Conservation (phyloP, 2,113 vertebrate species). For the Pollimyrus isidori region DNA sequence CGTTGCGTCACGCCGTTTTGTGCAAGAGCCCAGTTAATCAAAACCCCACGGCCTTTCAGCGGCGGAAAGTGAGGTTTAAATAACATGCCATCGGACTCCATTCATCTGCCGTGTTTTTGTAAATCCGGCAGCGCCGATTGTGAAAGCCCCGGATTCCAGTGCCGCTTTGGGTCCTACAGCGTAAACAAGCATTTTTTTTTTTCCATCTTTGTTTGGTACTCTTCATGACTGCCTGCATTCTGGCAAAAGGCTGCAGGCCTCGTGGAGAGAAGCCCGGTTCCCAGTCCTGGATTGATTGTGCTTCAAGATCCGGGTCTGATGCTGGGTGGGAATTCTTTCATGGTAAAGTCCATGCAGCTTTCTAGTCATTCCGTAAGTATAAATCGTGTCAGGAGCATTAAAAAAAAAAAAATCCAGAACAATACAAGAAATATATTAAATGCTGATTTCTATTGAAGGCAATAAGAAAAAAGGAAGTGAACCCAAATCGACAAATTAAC, state of each 20-base stretch:
- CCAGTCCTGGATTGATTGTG: background rate
- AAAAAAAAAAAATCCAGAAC: background rate
- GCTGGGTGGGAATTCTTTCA: background rate
- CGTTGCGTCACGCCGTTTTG: slow-evolving; percentile 15
- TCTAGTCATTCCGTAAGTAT: background rate
- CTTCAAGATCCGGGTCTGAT: background rate
- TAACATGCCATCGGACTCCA: slow-evolving; percentile 6
- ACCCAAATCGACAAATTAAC: background rate
- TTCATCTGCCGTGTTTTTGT: slow-evolving; percentile 25
- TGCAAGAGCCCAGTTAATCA: background rate
- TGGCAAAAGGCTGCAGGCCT: slow-evolving; percentile 1
- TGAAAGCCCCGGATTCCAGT: slow-evolving; percentile 35
- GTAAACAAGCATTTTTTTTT: slow-evolving; percentile 33
- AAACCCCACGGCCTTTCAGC: slow-evolving; percentile 17
- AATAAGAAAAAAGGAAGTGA: background rate
- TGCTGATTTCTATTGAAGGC: background rate
- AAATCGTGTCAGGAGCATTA: background rate
- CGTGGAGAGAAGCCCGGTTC: background rate
- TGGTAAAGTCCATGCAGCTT: background rate
- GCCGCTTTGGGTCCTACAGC: slow-evolving; percentile 16
- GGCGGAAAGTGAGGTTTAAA: slow-evolving; percentile 10
- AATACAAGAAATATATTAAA: background rate
- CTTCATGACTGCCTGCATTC: slow-evolving; percentile 13
- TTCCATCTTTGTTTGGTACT: slow-evolving; percentile 1
- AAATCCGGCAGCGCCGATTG: slow-evolving; percentile 21